Evolutionary conservation across 2,888 invertebrate species (phyloP).

Genomic region (Drosophila paucipuncta): DNA sequence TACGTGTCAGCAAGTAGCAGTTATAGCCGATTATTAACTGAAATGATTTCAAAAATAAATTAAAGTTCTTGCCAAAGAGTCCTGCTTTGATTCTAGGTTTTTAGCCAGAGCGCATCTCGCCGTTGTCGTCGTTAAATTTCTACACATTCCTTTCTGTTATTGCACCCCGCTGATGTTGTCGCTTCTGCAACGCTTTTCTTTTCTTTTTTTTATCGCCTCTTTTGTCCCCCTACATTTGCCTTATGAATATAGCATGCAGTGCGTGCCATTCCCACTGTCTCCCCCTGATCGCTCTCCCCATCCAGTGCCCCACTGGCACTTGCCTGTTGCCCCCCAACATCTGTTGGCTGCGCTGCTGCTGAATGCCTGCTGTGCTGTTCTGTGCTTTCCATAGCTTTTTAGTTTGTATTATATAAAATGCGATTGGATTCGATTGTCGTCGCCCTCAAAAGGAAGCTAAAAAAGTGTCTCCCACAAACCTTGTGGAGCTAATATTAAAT

Average conservation of each 20-base stretch:
- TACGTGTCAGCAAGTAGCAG: not conserved
- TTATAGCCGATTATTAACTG: too few relatives aligned
- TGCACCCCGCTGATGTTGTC: slow-evolving; percentile 9
- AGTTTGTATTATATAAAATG: slow-evolving; percentile 3
- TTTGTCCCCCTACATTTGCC: slow-evolving; percentile 7
- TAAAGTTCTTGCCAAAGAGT: not conserved
- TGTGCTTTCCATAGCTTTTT: slow-evolving; percentile 3
- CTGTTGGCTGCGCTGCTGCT: not conserved
- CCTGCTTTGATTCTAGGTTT: not conserved
- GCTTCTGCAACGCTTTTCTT: slow-evolving; percentile 14
- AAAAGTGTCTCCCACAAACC: not conserved
- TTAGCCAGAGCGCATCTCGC: slow-evolving; percentile 8
- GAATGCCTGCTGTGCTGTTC: not conserved
- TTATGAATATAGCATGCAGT: slow-evolving; percentile 17
- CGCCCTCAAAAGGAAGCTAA: slow-evolving; percentile 1
- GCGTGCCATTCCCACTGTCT: slow-evolving; percentile 7
- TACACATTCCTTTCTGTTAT: slow-evolving; percentile 22
- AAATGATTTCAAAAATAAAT: not conserved
- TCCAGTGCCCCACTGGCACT: slow-evolving; percentile 31
- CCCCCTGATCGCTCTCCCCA: not conserved
- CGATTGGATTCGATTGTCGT: not conserved
- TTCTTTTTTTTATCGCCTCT: slow-evolving; percentile 4
- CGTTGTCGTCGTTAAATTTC: slow-evolving; percentile 22
- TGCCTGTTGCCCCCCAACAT: not conserved
- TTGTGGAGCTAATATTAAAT: not conserved